Base-by-base conservation (phyloP, 2,797 vertebrate genomes). In the Sebastes umbrosus region DNA sequence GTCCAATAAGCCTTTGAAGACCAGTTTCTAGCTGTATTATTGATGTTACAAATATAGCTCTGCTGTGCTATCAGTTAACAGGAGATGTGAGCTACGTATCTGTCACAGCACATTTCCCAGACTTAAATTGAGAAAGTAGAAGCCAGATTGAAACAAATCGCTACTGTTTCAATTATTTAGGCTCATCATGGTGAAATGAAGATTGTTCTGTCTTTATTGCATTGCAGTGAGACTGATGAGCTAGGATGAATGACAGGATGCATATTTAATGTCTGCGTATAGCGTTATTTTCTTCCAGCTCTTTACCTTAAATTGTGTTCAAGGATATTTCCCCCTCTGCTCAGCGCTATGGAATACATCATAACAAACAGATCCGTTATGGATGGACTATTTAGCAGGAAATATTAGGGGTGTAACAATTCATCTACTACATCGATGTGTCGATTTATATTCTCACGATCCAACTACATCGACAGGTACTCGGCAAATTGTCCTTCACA, bases 131-230 rank as follows among this genome's bases (percentile, higher is more conserved):
- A 90, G 80, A 85, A 88, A 79, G 70, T 46, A 24, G 70, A 85
- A 75, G 68, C 57, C 64, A 80, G 80, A 95, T 87, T 94, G 88
- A 93, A 88, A 92, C 82, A 90, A 92, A 94, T 93, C 50, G 93
- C 66, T n/a, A 57, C 81, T 64, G 77, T 57, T 80, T 70, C 46
- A 83, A 85, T 92, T 89, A 92, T 77, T 84, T 34, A 87, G 39
- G 0, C 1, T 73, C 85, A 84, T 88, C 75, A 68, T 0, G 1
- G 67, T 54, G 82, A 80, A 92, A 85, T 90, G 82, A 87, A 36
- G 76, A 85, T 73, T 74, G 85, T 79, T 91, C 79, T 10, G 72
- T 80, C 83, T 88, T 32, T 54, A 69, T 77, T 57, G 13, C 1
- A 36, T 72, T 31, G 24, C 5, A 83, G 77, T 69, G 77, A 89